Evolutionary conservation across 2,113 vertebrate genomes (phyloP), one percentile per base, ranked within the genome.

Genomic region (Bambusicola thoracicus): DNA sequence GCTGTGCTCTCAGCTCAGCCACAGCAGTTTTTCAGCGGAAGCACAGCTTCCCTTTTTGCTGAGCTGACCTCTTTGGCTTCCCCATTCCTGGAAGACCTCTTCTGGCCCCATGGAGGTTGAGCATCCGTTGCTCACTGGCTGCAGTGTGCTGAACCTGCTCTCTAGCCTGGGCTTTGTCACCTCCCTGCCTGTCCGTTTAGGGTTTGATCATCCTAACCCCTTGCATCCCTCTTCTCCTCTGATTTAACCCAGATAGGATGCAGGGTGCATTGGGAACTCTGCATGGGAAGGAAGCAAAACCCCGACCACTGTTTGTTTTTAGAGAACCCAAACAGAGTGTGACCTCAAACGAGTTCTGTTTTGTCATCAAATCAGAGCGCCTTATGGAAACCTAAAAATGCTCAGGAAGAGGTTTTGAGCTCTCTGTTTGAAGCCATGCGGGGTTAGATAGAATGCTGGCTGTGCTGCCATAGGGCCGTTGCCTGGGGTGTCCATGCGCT

Each of bases 171-270:
- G 38, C 56, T 88, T 30, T 74, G 7, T n/a, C 40, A 32, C 32
- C 30, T 10, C 30, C 17, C 48, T 65, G 29, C 24, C 30, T 9
- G 4, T 61, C n/a, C n/a, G 21, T 40, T 4, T 19, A 21, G 32
- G 27, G 8, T 38, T 46, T 34, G 4, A 11, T 34, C 25, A 66
- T 21, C 40, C 11, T 9, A 19, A 34, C 20, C 10, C 41, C 34
- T 29, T 21, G 38, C 48, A 65, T 75, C 74, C 27, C 34, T 75
- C 20, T 40, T 61, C 79, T 58, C 22, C 34, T 55, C 34, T 0
- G 0, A 24, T 48, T 51, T 76, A 68, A 66, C n/a, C 48, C 0
- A 0, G 49, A 6, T 53, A 2, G 3, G 70, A 40, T 0, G 0
- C 2, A 21, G 5, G 49, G 78, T 4, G 3, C 1, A 1, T 18